These are phyloP conservation scores for Phalanger gymnotis DNA, from an alignment of 2,797 vertebrate species.

Conservation along the genomic window DNA sequence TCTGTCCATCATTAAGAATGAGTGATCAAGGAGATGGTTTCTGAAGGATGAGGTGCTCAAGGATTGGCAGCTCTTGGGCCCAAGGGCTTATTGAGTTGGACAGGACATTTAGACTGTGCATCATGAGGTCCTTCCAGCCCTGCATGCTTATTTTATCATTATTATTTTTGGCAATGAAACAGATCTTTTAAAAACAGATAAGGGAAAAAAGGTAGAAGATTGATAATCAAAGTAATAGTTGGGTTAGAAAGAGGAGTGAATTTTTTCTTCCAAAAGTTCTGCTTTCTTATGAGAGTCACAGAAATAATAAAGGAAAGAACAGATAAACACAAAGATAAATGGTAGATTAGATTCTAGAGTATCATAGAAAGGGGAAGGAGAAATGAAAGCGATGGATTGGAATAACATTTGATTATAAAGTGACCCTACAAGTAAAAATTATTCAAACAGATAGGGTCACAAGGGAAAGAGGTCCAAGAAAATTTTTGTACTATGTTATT, in stretches of 20 bases:
- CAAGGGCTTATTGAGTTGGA: neutral
- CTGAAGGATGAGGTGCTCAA: neutral
- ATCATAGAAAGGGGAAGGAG: neutral
- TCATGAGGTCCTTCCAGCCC: neutral
- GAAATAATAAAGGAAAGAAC: neutral
- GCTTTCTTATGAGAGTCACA: neutral
- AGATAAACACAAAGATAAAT: neutral
- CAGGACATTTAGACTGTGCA: neutral
- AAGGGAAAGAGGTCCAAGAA: neutral
- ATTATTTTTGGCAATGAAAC: neutral
- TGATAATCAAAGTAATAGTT: neutral
- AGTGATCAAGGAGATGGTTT: neutral
- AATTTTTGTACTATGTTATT: neutral
- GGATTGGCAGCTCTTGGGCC: neutral
- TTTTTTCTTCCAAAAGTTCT: neutral
- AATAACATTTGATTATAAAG: neutral
- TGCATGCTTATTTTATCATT: neutral
- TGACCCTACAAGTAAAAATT: neutral
- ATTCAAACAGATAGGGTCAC: neutral
- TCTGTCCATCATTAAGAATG: neutral
- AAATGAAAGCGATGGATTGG: neutral
- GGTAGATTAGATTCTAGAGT: neutral
- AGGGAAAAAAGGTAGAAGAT: neutral
- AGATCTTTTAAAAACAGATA: neutral
- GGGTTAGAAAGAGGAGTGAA: neutral